Evolutionary conservation across 2,113 vertebrate genomes (phyloP), one percentile per base, ranked within the genome.

Genomic region (Lagopus leucura): DNA sequence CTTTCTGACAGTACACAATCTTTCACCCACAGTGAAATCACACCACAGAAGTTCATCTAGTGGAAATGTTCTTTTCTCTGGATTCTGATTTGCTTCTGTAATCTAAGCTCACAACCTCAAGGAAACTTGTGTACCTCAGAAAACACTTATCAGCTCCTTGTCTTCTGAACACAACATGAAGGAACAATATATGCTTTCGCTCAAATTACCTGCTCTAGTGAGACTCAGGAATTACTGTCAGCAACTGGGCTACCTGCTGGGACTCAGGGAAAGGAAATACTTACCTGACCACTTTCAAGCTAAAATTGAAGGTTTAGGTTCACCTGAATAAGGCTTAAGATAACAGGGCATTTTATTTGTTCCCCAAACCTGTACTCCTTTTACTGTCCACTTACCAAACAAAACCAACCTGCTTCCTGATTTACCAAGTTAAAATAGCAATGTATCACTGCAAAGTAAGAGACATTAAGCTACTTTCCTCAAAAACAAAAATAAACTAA

Each of bases 281-380:
- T 87, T 66, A 82, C 36, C 83, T 48, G 72, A 8, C 86, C 36
- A 54, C 60, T 84, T 78, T 40, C 86, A 64, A 92, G 32, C 64
- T 48, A 50, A 82, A 95, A 95, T 47, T 85, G 66, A 92, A 91
- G 58, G 25, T 75, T 84, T 89, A 78, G 10, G 43, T 85, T 91
- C 66, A 61, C 55, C 70, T 0, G 0, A 57, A 66, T 52, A 8
- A 83, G 11, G 14, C 91, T 93, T 54, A 92, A 78, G 28, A 69
- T 6, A 13, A 83, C 10, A 73, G 42, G 48, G 13, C 8, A 69
- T 57, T 81, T 80, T 72, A 43, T 64, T 15, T 32, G 9, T 58
- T 43, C 32, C 54, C 24, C 11, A 18, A 73, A 20, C 48, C 34
- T 72, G 30, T 22, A 47, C 7, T 34, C 12, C 5, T 75, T 74